Evolutionary conservation across 2,888 invertebrate species (phyloP).

Genomic region (Xestoiulus laeticollis): DNA sequence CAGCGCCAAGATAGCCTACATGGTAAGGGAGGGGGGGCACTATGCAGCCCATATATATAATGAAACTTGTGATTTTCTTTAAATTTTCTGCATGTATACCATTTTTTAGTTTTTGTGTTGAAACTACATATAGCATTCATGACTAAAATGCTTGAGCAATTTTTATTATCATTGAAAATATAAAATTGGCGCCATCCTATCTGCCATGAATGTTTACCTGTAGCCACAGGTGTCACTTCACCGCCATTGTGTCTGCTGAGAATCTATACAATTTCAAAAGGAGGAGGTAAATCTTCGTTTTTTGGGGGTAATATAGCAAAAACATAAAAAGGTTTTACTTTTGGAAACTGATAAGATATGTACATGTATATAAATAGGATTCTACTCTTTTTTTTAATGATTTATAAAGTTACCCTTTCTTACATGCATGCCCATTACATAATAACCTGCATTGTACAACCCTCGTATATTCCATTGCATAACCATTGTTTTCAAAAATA

Average conservation of each 20-base stretch:
- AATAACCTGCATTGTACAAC: no score
- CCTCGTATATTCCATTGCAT: no score
- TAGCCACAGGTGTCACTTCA: conserved; percentile 17
- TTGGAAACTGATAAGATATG: neutral
- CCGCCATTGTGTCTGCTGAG: conserved; percentile 5
- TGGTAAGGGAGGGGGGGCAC: no score
- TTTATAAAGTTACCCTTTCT: neutral
- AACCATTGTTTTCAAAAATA: neutral
- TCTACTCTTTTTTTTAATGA: neutral
- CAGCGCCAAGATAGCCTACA: no score
- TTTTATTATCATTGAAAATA: neutral
- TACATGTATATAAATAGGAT: neutral
- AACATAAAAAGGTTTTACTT: neutral
- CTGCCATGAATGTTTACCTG: neutral
- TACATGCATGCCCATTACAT: neutral
- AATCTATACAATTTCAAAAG: neutral
- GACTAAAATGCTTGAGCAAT: neutral
- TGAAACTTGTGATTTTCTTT: no score
- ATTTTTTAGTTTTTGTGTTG: no score
- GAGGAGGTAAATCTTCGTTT: neutral
- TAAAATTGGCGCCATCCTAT: conserved; percentile 5
- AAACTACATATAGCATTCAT: neutral
- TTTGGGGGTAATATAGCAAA: neutral
- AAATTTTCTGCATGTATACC: no score
- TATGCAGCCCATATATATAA: no score